Percentiles rank a stretch among this genome's conserved stretches.
phyloP scores from a whole-genome alignment of 2,113 vertebrate genomes.

The Cisticola juncidis region DNA sequence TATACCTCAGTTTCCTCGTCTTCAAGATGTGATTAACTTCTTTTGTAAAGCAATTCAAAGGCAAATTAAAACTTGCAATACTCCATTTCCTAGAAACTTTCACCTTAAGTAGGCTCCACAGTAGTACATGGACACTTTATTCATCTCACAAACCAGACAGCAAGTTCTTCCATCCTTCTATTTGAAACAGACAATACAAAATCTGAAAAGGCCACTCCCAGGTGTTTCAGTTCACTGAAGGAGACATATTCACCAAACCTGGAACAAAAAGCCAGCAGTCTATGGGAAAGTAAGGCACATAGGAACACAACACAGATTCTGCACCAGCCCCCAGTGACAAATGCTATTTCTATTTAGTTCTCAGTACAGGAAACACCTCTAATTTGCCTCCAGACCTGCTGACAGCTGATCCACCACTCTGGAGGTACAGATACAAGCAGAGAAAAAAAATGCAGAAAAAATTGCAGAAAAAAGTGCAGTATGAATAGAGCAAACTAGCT shows the following conservation, averaged over 20 bases:
- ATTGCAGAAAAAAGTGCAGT: neutral
- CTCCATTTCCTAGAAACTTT: neutral
- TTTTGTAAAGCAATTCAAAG: neutral
- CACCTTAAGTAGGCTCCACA: neutral
- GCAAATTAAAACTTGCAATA: neutral
- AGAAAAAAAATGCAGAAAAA: no score
- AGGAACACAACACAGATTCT: neutral
- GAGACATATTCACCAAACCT: neutral
- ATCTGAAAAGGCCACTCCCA: neutral
- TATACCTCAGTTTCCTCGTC: neutral
- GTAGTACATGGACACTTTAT: neutral
- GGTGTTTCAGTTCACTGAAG: neutral
- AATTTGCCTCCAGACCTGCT: neutral
- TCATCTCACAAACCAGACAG: neutral
- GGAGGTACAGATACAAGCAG: neutral
- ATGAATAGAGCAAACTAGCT: neutral
- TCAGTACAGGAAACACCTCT: neutral
- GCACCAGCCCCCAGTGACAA: neutral
- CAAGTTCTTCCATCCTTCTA: neutral
- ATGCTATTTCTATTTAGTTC: neutral
- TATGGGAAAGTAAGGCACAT: neutral
- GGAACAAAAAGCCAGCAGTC: neutral
- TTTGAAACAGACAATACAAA: neutral
- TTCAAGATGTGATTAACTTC: neutral
- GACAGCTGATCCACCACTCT: neutral